Percentiles rank a stretch among this genome's conserved stretches.
phyloP scores from a whole-genome alignment of 2,888 invertebrate genomes.

The Nemotelus pantherinus region DNA sequence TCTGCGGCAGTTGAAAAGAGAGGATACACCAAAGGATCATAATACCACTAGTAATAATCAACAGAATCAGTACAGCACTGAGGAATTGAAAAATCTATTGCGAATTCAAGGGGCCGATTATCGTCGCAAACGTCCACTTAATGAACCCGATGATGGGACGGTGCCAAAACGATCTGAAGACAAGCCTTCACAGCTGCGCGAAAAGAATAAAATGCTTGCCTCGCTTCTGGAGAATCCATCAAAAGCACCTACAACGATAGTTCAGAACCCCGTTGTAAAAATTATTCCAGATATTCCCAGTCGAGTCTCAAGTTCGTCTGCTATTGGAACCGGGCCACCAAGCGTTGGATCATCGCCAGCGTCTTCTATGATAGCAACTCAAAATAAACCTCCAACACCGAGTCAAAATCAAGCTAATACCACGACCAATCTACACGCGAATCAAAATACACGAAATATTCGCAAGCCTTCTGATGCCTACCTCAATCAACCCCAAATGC shows the following conservation, averaged over 20 bases:
- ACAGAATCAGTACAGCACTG: conserved; percentile 60
- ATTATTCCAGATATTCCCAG: conserved; percentile 64
- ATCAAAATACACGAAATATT: conserved; percentile 48
- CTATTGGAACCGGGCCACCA: conserved; percentile 49
- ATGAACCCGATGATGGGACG: conserved; percentile 69
- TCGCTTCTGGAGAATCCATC: conserved; percentile 81
- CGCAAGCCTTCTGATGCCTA: conserved; percentile 53
- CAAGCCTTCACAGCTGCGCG: conserved; percentile 75
- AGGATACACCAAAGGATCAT: conserved; percentile 59
- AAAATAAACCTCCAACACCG: conserved; percentile 29
- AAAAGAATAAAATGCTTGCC: conserved; percentile 87
- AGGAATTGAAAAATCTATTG: conserved; percentile 63
- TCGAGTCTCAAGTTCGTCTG: conserved; percentile 56
- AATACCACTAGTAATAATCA: conserved; percentile 52
- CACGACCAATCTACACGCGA: conserved; percentile 51
- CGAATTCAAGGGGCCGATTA: conserved; percentile 62
- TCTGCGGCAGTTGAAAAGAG: conserved; percentile 67
- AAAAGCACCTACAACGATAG: conserved; percentile 68
- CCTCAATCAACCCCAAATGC: conserved; percentile 57
- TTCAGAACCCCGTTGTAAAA: conserved; percentile 60
- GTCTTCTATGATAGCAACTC: conserved; percentile 60
- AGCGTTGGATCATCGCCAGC: conserved; percentile 58
- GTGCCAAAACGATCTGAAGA: conserved; percentile 62
- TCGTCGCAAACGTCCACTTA: conserved; percentile 71
- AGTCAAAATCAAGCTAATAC: conserved; percentile 54